A percentile compares a stretch with the other conserved stretches of the same genome.
phyloP scores from a whole-genome alignment of 2,888 invertebrate genomes.

The Eristalis arbustorum region DNA sequence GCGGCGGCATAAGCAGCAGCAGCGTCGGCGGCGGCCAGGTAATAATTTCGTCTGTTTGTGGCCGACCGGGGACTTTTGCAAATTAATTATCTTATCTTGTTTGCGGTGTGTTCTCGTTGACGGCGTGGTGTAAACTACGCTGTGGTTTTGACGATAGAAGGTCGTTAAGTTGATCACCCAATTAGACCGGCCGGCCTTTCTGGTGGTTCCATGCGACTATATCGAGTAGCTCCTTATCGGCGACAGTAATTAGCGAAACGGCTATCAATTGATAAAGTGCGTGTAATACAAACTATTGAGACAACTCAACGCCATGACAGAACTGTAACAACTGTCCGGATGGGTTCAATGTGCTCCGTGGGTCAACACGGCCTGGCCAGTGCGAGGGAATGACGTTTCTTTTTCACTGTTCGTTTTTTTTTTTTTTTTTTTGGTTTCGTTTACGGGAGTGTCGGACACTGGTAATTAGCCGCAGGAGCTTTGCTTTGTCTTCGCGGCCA shows the following conservation, averaged over 20 bases:
- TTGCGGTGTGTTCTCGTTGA: slow-evolving; percentile 65
- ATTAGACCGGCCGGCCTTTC: slow-evolving; percentile 64
- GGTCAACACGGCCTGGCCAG: background rate
- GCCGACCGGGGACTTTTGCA: slow-evolving; percentile 63
- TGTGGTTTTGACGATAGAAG: slow-evolving; percentile 64
- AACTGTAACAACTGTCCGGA: background rate
- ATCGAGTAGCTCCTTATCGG: slow-evolving; percentile 8
- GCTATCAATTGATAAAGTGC: background rate
- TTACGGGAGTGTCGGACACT: slow-evolving; percentile 57
- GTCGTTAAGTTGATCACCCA: slow-evolving; percentile 70
- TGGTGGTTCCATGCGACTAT: slow-evolving; percentile 3
- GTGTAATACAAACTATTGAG: background rate
- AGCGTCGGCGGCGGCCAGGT: slow-evolving; percentile 33
- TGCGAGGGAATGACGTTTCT: background rate
- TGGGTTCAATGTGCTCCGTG: slow-evolving; percentile 38
- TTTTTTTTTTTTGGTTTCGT: background rate
- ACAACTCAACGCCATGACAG: background rate
- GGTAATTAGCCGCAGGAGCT: slow-evolving; percentile 48
- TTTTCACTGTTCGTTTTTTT: background rate
- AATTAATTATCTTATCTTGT: slow-evolving; percentile 70
- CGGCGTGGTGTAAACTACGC: slow-evolving; percentile 53
- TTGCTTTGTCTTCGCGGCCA: slow-evolving; percentile 29
- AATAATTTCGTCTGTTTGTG: slow-evolving; percentile 61
- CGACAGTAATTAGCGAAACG: slow-evolving; percentile 29
- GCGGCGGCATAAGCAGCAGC: background rate